Evolutionary conservation across 2,888 invertebrate species (phyloP), one percentile per base, ranked within the genome.

Genomic region (Yponomeuta plumbellus): DNA sequence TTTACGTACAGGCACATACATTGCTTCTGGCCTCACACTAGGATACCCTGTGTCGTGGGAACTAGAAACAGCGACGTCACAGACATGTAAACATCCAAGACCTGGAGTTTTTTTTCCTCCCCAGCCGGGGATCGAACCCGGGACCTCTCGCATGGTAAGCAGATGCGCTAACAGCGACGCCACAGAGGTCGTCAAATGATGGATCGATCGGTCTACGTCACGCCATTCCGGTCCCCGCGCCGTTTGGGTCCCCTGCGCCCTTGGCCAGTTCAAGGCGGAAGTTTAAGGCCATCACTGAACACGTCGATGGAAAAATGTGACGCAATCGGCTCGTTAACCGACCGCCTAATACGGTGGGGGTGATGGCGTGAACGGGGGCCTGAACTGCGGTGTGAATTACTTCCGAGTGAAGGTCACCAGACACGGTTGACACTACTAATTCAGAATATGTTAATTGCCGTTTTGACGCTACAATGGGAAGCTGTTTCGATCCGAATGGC

Each of bases 181-280:
- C n/a, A n/a, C n/a, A n/a, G n/a, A n/a, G n/a, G n/a, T n/a, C n/a
- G n/a, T 5, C 13, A 23, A 59, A 3, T 76, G 72, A 69, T 72
- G 76, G 78, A 85, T 86, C 86, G 88, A 87, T 86, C 76, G 17
- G 1, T 17, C 44, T 17, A 52, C 17, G 44, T 52, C 44, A 52
- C 17, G 13, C 17, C 17, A 17, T 13, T 52, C 6, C 39, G 39
- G 76, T 79, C 77, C 76, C 77, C 73, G 75, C 71, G 71, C 72
- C 71, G 73, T 57, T 73, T 69, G 70, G 61, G 40, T 44, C 56
- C 69, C 77, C 6, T 10, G 20, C 22, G 90, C 80, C 91, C 91
- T 91, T 92, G 89, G 76, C 76, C 76, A 78, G 85, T 84, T 83
- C 81, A 79, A 52, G 76, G 71, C 81, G 83, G 85, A 89, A 90